Evolutionary conservation across 35 echinoderm and acorn worm species (phyloP).

Genomic region (Eucidaris tribuloides): DNA sequence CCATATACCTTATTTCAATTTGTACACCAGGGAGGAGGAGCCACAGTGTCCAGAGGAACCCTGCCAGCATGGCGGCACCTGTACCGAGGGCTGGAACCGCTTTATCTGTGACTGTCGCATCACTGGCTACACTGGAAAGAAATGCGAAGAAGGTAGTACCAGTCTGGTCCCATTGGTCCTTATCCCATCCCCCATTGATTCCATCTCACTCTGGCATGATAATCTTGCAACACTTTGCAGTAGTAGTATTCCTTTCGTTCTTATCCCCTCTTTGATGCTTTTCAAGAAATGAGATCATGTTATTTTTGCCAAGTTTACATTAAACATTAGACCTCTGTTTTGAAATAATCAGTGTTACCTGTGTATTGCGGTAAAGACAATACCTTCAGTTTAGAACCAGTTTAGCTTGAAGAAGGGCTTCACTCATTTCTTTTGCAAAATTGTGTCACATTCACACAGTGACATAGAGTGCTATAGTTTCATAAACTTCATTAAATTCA

Average conservation of each 20-base stretch:
- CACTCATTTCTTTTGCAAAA: too few relatives aligned
- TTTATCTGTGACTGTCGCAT: constrained; percentile 92
- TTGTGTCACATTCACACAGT: too few relatives aligned
- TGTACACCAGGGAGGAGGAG: constrained; percentile 28
- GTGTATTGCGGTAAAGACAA: too few relatives aligned
- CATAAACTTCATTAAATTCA: too few relatives aligned
- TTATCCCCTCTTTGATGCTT: neutral
- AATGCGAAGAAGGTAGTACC: constrained; percentile 76
- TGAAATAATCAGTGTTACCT: too few relatives aligned
- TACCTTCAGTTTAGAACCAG: too few relatives aligned
- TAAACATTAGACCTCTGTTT: too few relatives aligned
- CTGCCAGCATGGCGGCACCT: constrained; percentile 72
- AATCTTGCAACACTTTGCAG: neutral
- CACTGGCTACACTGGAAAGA: constrained; percentile 82
- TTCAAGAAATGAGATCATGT: neutral
- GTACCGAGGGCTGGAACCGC: constrained; percentile 94
- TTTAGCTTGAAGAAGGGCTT: too few relatives aligned
- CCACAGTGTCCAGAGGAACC: constrained; percentile 42
- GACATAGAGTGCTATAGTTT: too few relatives aligned
- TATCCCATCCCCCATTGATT: too few relatives aligned
- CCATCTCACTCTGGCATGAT: neutral
- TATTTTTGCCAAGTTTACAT: too few relatives aligned
- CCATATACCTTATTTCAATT: neutral
- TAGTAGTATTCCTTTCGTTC: too few relatives aligned
- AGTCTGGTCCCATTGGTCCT: neutral